A percentile compares a stretch with the other conserved stretches of the same genome.
phyloP scores from a whole-genome alignment of 1,140 invertebrate species.

The Drosophila sulfurigaster region DNA sequence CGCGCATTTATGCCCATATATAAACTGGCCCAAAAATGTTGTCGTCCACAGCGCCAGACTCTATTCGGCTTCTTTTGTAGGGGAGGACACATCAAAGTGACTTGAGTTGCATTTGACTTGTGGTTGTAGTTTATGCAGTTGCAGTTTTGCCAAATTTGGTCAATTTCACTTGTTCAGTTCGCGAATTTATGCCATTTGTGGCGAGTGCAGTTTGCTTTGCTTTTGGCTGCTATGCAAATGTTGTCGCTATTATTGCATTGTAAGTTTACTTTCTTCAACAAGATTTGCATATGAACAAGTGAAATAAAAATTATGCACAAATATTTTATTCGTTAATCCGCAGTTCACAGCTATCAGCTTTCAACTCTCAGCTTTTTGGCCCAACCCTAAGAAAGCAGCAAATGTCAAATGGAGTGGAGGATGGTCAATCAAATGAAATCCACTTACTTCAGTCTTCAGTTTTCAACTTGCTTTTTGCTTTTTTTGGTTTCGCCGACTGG shows the following conservation, averaged over 20 bases:
- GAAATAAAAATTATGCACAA: slow-evolving; percentile 16
- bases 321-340: not conserved
- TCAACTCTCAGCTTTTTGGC: slow-evolving; percentile 3
- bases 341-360: slow-evolving; percentile 1
- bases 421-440: slow-evolving; percentile 41
- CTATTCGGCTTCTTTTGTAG: slow-evolving; percentile 27
- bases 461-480: slow-evolving; percentile 25
- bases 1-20: slow-evolving; percentile 67
- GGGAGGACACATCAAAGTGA: slow-evolving; percentile 63
- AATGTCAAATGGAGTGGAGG: slow-evolving; percentile 62
- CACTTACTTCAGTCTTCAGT: no score
- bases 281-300: slow-evolving; percentile 42
- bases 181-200: slow-evolving; percentile 56
- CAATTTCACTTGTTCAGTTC: slow-evolving; percentile 74
- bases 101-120: slow-evolving; percentile 60
- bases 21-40: slow-evolving; percentile 76
- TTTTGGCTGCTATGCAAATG: slow-evolving; percentile 16
- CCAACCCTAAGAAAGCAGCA: slow-evolving; percentile 49
- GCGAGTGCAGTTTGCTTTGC: not conserved
- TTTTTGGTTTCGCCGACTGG: slow-evolving; percentile 45
- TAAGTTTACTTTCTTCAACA: slow-evolving; percentile 45
- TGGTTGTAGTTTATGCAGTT: slow-evolving; percentile 60
- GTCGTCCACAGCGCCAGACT: slow-evolving; percentile 66
- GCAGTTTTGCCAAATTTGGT: slow-evolving; percentile 69
- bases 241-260: slow-evolving; percentile 25